These are phyloP conservation scores for Sebastes variabilis DNA, from an alignment of 2,797 vertebrate genomes.

Conservation along the genomic window DNA sequence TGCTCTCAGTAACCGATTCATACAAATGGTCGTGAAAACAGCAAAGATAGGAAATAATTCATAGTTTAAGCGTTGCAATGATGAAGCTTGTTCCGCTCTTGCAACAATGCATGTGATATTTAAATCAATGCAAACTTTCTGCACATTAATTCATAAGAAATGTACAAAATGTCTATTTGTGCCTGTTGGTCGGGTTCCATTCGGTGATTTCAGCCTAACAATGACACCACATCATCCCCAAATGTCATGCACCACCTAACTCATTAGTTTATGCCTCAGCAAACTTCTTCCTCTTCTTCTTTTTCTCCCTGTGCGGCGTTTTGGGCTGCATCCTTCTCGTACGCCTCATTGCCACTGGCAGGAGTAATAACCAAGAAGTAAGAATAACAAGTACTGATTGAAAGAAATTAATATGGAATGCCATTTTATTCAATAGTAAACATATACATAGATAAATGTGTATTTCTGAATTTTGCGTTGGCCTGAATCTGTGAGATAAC, in stretches of 20 bases:
- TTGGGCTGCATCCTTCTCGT: not conserved
- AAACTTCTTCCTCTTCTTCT: not conserved
- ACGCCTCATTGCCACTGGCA: slow-evolving; percentile 2
- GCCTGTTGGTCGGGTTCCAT: not conserved
- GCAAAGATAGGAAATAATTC: not conserved
- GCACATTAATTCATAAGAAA: not conserved
- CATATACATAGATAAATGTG: not conserved
- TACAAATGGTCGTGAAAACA: not conserved
- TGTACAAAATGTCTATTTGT: not conserved
- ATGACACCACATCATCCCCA: not conserved
- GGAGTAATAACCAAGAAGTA: slow-evolving; percentile 11
- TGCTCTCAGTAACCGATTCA: not conserved
- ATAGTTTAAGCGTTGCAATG: not conserved
- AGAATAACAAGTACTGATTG: not conserved
- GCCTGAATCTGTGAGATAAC: too few species aligned
- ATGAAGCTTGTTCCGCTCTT: not conserved
- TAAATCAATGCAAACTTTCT: not conserved
- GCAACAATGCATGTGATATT: not conserved
- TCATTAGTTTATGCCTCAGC: slow-evolving; percentile 16
- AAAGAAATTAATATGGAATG: not conserved
- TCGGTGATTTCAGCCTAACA: slow-evolving; percentile 6
- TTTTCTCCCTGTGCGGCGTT: not conserved
- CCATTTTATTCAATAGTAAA: not conserved
- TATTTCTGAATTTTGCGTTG: not conserved
- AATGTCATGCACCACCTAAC: slow-evolving; percentile 13